A percentile compares a stretch with the other conserved stretches of the same genome.
Evolutionary conservation across 1,140 invertebrate species (phyloP).

Genomic region (Sitophilus oryzae): DNA sequence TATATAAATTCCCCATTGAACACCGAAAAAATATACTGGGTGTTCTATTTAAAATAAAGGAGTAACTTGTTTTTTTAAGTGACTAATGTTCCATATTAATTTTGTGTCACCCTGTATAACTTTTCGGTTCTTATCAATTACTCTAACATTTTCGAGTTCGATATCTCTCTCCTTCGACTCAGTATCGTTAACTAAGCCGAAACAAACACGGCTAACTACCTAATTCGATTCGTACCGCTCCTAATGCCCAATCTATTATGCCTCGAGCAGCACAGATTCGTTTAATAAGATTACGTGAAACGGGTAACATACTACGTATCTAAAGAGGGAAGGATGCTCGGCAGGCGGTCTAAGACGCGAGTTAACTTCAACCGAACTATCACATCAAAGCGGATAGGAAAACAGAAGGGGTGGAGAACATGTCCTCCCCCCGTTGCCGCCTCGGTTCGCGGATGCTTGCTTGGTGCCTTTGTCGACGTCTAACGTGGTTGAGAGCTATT

Average conservation of each 20-base stretch:
- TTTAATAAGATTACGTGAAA: slow-evolving; percentile 10
- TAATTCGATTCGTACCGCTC: background rate
- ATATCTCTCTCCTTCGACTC: too few species aligned
- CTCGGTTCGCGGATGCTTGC: slow-evolving; percentile 3
- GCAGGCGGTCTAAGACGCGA: slow-evolving; percentile 15
- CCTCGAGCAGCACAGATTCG: slow-evolving; percentile 1
- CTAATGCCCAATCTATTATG: background rate
- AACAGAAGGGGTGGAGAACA: background rate
- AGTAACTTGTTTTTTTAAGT: too few species aligned
- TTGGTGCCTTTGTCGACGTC: slow-evolving; percentile 12
- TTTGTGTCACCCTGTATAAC: too few species aligned
- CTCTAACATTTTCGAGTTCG: too few species aligned
- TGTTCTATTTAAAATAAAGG: too few species aligned
- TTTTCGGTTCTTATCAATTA: too few species aligned
- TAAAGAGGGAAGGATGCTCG: background rate
- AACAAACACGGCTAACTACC: background rate
- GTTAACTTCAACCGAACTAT: slow-evolving; percentile 20
- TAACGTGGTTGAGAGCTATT: slow-evolving; percentile 16
- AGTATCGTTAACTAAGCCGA: too few species aligned
- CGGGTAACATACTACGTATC: too few species aligned
- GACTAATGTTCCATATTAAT: too few species aligned
- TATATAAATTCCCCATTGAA: too few species aligned
- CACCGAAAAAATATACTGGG: too few species aligned
- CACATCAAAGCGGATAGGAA: slow-evolving; percentile 18
- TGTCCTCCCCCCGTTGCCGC: background rate